Evolutionary conservation across 2,888 invertebrate species (phyloP).

Genomic region (Megalurothrips usitatus): DNA sequence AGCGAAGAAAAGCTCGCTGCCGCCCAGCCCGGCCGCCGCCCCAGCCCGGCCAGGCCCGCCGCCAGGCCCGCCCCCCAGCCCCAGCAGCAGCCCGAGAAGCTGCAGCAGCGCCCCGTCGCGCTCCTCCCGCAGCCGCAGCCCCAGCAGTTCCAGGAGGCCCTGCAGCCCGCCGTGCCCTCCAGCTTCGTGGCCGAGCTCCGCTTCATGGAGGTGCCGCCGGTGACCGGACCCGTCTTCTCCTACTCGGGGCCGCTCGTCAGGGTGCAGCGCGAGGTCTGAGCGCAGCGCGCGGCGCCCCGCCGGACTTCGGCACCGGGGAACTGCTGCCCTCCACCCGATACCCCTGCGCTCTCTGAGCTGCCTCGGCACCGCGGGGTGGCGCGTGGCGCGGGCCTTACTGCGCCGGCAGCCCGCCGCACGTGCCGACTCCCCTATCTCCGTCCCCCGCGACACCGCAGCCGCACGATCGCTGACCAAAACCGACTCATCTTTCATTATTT

Average conservation of each 20-base stretch:
- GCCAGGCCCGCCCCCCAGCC: background rate
- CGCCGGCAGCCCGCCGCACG: no score
- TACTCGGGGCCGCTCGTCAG: slow-evolving; percentile 13
- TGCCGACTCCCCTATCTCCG: no score
- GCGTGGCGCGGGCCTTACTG: no score
- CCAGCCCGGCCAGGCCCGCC: background rate
- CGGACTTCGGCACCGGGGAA: no score
- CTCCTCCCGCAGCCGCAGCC: background rate
- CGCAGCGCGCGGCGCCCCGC: background rate
- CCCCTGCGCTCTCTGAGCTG: no score
- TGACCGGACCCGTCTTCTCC: background rate
- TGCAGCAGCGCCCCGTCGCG: background rate
- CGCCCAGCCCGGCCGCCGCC: slow-evolving; percentile 10
- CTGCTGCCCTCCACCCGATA: no score
- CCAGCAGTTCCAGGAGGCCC: background rate
- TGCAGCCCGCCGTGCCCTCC: background rate
- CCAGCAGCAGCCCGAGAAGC: background rate
- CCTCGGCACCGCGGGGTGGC: no score
- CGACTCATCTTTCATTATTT: no score
- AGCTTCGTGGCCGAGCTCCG: slow-evolving; percentile 15
- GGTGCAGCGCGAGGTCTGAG: background rate
- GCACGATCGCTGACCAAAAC: no score
- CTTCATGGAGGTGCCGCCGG: slow-evolving; percentile 10
- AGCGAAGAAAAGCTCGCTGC: background rate
- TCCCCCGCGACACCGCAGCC: no score